Conservation (phyloP, 2,888 invertebrate genomes). For the Alsophila aescularia region DNA sequence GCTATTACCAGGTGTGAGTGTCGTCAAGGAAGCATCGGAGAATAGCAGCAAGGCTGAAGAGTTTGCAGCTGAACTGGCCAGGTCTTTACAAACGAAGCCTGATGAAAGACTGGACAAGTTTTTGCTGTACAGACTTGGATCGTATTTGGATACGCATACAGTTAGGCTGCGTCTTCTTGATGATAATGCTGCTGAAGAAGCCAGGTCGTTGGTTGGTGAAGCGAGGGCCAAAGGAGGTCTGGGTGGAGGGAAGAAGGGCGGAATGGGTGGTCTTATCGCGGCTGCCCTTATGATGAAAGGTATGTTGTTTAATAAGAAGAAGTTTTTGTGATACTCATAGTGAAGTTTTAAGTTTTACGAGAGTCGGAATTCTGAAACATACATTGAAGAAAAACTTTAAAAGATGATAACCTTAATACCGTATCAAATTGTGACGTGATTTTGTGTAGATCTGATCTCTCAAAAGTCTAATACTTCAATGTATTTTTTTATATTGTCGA, state of each 20-base stretch:
- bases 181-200: conserved; percentile 84
- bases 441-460: too few relatives aligned
- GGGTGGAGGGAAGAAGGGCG: conserved; percentile 76
- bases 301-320: conserved; percentile 47
- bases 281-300: conserved; percentile 87
- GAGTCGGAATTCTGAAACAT: too few relatives aligned
- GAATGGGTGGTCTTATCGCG: conserved; percentile 81
- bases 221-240: conserved; percentile 80
- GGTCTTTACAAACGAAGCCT: conserved; percentile 90
- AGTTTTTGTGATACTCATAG: conserved; percentile 4
- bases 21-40: conserved; percentile 85
- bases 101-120: conserved; percentile 91
- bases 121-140: conserved; percentile 88
- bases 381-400: too few relatives aligned
- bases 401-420: too few relatives aligned
- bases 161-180: conserved; percentile 89
- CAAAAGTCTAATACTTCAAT: too few relatives aligned
- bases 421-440: too few relatives aligned
- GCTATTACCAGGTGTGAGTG: conserved; percentile 77
- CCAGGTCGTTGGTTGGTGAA: conserved; percentile 82
- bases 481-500: too few relatives aligned
- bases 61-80: conserved; percentile 89
- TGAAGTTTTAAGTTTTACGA: too few relatives aligned
- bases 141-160: conserved; percentile 89
- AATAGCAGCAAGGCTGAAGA: conserved; percentile 87